These are phyloP conservation scores for Tipula helvola DNA, from an alignment of 2,888 invertebrate species.

Conservation along the genomic window DNA sequence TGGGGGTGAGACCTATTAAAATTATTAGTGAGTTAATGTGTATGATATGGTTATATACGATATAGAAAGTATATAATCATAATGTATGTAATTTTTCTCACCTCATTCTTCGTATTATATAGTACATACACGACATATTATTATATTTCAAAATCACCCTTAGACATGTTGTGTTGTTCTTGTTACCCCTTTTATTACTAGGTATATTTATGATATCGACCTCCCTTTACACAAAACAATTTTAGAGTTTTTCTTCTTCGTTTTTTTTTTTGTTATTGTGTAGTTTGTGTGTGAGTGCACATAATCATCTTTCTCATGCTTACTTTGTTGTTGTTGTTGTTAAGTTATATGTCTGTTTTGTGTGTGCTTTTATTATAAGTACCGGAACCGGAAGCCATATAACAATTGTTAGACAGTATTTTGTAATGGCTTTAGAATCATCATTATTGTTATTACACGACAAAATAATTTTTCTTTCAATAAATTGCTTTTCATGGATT, in stretches of 20 bases:
- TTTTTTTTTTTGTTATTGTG: neutral
- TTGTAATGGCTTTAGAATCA: slow-evolving; percentile 4
- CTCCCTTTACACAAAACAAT: neutral
- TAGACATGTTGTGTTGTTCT: neutral
- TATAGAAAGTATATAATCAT: neutral
- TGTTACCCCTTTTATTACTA: neutral
- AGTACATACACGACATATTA: neutral
- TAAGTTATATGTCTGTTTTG: neutral
- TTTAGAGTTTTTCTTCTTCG: neutral
- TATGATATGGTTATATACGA: neutral
- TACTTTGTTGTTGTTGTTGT: neutral
- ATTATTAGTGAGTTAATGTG: neutral
- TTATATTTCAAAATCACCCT: neutral
- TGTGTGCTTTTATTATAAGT: neutral
- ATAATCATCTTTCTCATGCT: neutral
- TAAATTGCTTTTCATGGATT: neutral
- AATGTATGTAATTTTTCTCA: neutral
- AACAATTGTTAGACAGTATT: slow-evolving; percentile 9
- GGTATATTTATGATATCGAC: neutral
- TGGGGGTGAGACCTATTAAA: neutral
- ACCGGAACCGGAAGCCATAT: slow-evolving; percentile 8
- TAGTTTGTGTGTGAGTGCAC: neutral
- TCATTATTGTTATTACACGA: slow-evolving; percentile 9
- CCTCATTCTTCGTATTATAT: neutral
- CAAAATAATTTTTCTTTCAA: neutral